phyloP scores from a whole-genome alignment of 2,797 vertebrate genomes.

The Tamandua tetradactyla region DNA sequence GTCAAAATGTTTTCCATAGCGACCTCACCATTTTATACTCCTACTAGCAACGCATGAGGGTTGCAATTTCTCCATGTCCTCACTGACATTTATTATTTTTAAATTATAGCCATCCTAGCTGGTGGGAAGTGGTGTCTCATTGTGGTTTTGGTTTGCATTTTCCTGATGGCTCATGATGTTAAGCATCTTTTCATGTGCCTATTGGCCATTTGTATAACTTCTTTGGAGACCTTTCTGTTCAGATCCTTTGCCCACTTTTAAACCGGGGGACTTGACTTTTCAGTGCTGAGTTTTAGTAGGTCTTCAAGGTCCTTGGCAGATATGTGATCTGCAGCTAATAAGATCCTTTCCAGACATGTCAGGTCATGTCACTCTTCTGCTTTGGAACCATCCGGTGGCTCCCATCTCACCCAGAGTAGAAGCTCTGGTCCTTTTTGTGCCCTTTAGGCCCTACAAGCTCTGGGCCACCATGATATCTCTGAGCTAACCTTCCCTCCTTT shows the following conservation, averaged over 20 bases:
- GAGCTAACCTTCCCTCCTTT: not conserved
- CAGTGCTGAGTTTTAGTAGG: not conserved
- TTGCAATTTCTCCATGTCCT: no score
- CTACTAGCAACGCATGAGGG: no score
- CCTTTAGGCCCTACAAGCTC: not conserved
- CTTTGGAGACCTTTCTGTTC: not conserved
- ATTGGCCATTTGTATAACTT: not conserved
- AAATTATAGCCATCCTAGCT: no score
- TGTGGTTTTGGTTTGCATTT: no score
- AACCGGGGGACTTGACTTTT: not conserved
- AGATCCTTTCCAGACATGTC: not conserved
- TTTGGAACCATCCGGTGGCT: not conserved
- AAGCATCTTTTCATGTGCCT: not conserved
- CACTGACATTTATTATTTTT: no score
- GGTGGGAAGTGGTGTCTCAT: no score
- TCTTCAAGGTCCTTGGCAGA: not conserved
- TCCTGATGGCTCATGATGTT: not conserved
- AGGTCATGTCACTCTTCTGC: not conserved
- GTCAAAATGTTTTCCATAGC: no score
- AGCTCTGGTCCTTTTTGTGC: not conserved
- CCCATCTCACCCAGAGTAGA: not conserved
- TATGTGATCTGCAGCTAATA: not conserved
- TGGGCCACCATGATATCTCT: not conserved
- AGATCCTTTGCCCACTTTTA: not conserved
- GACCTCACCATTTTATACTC: no score